Conservation (phyloP, 2,797 vertebrate genomes). For the Lerista edwardsae region DNA sequence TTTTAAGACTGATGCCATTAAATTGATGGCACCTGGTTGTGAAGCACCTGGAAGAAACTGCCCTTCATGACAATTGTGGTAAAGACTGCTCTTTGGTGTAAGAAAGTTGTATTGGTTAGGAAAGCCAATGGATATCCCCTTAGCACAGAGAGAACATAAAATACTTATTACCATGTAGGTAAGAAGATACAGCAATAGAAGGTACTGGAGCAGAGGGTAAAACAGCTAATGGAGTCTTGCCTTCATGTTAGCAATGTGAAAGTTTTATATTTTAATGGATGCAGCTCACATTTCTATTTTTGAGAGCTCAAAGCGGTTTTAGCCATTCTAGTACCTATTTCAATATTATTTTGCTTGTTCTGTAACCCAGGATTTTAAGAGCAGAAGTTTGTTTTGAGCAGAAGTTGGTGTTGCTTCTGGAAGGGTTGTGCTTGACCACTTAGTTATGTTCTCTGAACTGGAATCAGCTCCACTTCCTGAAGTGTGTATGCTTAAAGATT, state of each 20-base stretch:
- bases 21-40: background rate
- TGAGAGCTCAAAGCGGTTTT: conserved; percentile 8
- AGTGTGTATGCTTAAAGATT: background rate
- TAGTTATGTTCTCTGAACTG: background rate
- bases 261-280: conserved; percentile 2
- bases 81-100: too few species aligned
- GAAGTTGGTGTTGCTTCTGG: background rate
- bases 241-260: background rate
- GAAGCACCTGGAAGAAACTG: background rate
- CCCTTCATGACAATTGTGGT: background rate
- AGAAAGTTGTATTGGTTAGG: background rate
- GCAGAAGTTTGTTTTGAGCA: background rate
- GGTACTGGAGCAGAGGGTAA: background rate
- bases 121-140: background rate
- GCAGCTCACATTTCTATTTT: conserved; percentile 30
- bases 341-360: background rate
- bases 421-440: background rate
- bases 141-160: background rate
- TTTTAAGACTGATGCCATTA: background rate
- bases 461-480: background rate
- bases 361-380: background rate
- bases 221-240: background rate
- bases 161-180: background rate
- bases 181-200: background rate
- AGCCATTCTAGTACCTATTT: background rate